Base-by-base conservation (phyloP, 2,888 invertebrate genomes). In the Eilema griseolum region DNA sequence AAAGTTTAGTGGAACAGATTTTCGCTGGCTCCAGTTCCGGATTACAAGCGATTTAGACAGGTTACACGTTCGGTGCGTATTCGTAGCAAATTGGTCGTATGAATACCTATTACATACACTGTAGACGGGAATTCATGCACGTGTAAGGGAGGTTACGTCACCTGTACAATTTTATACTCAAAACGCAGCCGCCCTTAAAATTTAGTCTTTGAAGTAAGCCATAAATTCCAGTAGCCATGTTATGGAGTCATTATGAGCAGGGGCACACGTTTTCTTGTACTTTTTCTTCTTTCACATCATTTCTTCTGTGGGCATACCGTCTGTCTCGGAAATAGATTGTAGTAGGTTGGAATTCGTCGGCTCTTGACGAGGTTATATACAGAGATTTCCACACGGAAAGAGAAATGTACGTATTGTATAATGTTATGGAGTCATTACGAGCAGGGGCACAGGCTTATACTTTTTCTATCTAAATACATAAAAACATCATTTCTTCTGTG, bases 201-300 rank as follows among this genome's bases (percentile, higher is more conserved):
- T 66, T 61, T 66, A 31, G 64, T 41, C 66, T 66, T 66, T 66
- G 66, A 66, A 57, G 57, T 66, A 66, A 52, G 57, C 33, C 33
- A 57, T 66, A 57, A 66, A 66, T 66, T 66, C 66, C 16, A 57
- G 33, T 57, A 57, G 57, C 16, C 66, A 66, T 24, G 33, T 14
- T 57, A 56, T 65, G 66, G 5, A 66, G 10, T 57, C 57, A 57
- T 66, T 66, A 33, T 16, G 10, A 57, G 31, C 28, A 52, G 26
- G 11, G 26, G 20, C 3, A 31, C 20, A 61, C 60, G 26, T n/a
- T 61, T 31, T 33, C 20, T 14, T 61, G n/a, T 24, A 24, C 24
- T 24, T 16, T 61, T 61, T 33, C 12, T 61, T 28, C 3, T n/a
- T n/a, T n/a, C n/a, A n/a, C 8, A 16, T n/a, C 2, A 12, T 37